Conservation (phyloP, 2,797 vertebrate genomes). For the Saxicola maurus region DNA sequence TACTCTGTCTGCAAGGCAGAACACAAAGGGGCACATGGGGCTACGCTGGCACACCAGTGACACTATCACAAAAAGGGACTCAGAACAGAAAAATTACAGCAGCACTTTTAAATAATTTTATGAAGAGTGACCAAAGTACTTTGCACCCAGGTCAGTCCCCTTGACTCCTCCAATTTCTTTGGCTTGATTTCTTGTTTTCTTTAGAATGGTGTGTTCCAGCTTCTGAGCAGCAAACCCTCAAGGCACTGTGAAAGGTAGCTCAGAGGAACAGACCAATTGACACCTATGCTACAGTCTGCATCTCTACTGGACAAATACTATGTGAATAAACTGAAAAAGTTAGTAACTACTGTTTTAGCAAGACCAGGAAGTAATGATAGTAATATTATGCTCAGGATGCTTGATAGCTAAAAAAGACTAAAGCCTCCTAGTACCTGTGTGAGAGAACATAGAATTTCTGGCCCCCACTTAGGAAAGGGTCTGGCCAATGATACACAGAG, state of each 20-base stretch:
- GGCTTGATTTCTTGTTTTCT: neutral
- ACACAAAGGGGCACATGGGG: neutral
- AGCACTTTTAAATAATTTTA: neutral
- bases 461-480: neutral
- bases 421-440: neutral
- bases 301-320: neutral
- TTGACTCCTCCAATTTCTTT: neutral
- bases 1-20: slow-evolving; percentile 85
- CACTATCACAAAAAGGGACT: neutral
- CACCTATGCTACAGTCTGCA: neutral
- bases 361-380: neutral
- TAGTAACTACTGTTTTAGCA: neutral
- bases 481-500: neutral
- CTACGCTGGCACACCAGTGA: neutral
- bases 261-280: neutral
- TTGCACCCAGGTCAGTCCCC: neutral
- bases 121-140: neutral
- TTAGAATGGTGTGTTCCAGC: neutral
- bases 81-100: neutral
- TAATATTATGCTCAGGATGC: neutral
- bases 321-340: neutral
- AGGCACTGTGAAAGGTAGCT: neutral
- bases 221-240: neutral
- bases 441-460: neutral
- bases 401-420: neutral